A percentile compares a stretch with the other conserved stretches of the same genome.
Conservation (phyloP, 2,888 invertebrate genomes). For the Amiota mariae region DNA sequence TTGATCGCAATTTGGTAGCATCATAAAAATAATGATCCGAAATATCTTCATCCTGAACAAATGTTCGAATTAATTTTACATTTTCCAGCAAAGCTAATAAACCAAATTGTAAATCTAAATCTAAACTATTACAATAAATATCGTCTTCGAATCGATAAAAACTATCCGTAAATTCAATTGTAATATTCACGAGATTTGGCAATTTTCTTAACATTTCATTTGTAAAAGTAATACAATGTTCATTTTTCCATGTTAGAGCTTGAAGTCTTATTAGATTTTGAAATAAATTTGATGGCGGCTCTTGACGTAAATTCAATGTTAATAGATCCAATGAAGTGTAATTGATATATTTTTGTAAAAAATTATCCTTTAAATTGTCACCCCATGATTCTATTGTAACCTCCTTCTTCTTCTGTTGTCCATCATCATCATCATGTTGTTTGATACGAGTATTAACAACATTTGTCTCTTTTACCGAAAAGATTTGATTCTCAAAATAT, state of each 20-base stretch:
- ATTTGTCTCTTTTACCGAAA: not conserved
- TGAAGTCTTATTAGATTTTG: not conserved
- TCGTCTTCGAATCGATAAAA: constrained; percentile 1
- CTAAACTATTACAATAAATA: not conserved
- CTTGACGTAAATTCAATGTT: not conserved
- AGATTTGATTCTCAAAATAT: not conserved
- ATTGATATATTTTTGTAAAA: not conserved
- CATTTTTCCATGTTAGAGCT: not conserved
- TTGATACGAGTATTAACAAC: not conserved
- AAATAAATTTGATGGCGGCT: not conserved
- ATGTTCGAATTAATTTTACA: not conserved
- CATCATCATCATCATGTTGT: not conserved
- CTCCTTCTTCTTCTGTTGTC: not conserved
- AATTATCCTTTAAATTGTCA: not conserved
- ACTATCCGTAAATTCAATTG: constrained; percentile 3
- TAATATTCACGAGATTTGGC: not conserved
- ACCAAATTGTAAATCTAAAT: no score
- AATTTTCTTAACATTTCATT: not conserved
- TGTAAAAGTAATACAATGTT: not conserved
- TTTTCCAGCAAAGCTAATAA: not conserved
- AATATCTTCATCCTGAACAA: not conserved
- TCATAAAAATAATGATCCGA: not conserved
- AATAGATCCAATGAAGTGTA: not conserved
- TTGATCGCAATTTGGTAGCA: not conserved
- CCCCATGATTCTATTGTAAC: not conserved